Base-by-base conservation (phyloP, 2,888 invertebrate genomes). In the Heliconius hortense region DNA sequence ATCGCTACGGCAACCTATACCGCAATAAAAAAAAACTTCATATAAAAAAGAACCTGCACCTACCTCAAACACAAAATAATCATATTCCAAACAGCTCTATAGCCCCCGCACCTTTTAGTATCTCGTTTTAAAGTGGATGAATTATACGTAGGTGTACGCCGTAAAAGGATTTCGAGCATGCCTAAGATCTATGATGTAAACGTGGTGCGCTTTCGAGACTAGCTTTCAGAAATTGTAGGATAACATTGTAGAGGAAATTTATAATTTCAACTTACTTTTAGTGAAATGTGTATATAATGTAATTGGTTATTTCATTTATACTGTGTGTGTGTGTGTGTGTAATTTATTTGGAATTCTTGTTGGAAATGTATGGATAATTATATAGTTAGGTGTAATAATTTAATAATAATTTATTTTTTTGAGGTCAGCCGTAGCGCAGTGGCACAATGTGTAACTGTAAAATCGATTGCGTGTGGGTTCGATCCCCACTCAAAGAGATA, bases 101-200 rank as follows among this genome's bases (percentile, higher is more conserved):
- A 53, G 26, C 15, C 5, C n/a, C 31, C 68, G 48, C 24, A 69
- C 68, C 74, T 74, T 74, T 74, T 74, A 70, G 70, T 70, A 70
- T 74, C 74, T 74, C 63, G 64, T 75, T 75, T 75, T 66, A 69
- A 77, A 74, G 66, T 67, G 74, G 68, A 75, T 78, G 69, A 78
- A 74, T 74, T 78, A 76, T 78, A 72, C 59, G 73, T 39, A 76
- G 77, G 76, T 79, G 73, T 74, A 72, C 69, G 78, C 73, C 76
- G 76, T 77, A 78, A 79, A 78, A 78, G 77, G 72, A 77, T 77
- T 77, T 79, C 69, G 62, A 74, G 74, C 73, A 72, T 59, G 64
- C 76, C 73, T 69, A 69, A 79, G 78, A 78, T 77, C 77, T 77
- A 78, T 69, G 78, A 76, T 73, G 73, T 72, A 60, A 67, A 78